Evolutionary conservation across 2,888 invertebrate species (phyloP), one percentile per base, ranked within the genome.

Genomic region (Tetragonula carbonaria): DNA sequence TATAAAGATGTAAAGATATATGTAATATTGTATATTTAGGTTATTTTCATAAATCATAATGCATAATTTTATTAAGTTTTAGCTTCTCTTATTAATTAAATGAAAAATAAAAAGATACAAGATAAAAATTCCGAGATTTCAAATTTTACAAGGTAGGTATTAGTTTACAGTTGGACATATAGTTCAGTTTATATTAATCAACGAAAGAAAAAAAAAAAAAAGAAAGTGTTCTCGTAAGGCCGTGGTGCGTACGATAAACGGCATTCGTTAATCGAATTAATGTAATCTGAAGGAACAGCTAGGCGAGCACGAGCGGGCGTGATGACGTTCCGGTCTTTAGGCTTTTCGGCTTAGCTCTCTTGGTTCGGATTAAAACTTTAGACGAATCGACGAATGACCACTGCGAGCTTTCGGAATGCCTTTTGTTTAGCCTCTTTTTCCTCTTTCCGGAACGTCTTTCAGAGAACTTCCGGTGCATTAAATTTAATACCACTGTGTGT

Each of bases 181-280:
- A 38, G 38, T 38, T 38, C 8, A 38, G 38, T 38, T 45, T 45
- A 45, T 45, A 45, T 45, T 45, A 45, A 45, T 45, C 45, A 8
- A 8, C 45, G 45, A 2, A 45, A 45, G 8, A 45, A 38, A 33
- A 33, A 33, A 33, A 33, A 33, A 45, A 66, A 65, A 80, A 70
- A 67, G 72, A n/a, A 23, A 66, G 57, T 18, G 13, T 23, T 73
- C 57, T 74, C 68, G 67, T 57, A 73, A 65, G 72, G 72, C 38
- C 71, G 62, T 63, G 70, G 70, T 57, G 55, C 75, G 68, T 50
- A 81, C 85, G 85, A 88, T 89, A 88, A 79, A 50, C 84, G 84
- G 92, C 92, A 93, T 93, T 92, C 93, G 93, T 94, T 92, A 91
- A 93, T 93, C 92, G 93, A 93, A 93, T 93, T 92, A 94, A 93